phyloP scores from a whole-genome alignment of 2,888 invertebrate species.

The Chamaedrilus cognettii region DNA sequence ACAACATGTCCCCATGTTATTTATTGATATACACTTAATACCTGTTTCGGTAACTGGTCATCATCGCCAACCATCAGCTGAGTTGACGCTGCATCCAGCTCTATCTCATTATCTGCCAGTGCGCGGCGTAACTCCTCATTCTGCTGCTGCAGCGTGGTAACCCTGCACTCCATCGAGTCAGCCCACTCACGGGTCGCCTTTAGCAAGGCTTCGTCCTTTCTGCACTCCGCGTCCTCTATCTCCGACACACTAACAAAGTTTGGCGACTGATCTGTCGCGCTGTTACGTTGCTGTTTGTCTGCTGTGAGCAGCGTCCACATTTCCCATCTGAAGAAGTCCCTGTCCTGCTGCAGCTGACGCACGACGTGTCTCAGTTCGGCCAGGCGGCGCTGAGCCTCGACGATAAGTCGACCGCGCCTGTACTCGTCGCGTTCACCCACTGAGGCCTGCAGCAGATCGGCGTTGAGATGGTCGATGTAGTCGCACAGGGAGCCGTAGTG shows the following conservation, averaged over 20 bases:
- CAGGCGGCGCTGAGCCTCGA: not conserved
- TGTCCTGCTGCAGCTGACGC: not conserved
- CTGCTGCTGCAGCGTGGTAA: too few species aligned
- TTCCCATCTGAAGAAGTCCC: not conserved
- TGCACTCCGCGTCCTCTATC: not conserved
- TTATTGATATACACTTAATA: too few species aligned
- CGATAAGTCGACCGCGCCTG: not conserved
- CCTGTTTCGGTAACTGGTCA: too few species aligned
- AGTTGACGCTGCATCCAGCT: too few species aligned
- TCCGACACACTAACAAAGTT: not conserved
- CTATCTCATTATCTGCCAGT: too few species aligned
- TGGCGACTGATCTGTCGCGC: too few species aligned
- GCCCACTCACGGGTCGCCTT: too few species aligned
- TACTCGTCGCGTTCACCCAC: not conserved
- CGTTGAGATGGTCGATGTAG: not conserved
- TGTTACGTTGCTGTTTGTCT: too few species aligned
- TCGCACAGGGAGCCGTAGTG: not conserved
- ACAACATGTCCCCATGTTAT: too few species aligned
- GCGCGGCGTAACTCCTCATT: too few species aligned
- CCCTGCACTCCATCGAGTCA: too few species aligned
- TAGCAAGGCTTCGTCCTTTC: not conserved
- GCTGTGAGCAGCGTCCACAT: not conserved
- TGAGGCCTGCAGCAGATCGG: not conserved
- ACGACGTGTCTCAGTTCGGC: not conserved
- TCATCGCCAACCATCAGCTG: too few species aligned